A percentile compares a stretch with the other conserved stretches of the same genome.
Conservation (phyloP, 2,797 vertebrate species). For the Scleropages formosus region DNA sequence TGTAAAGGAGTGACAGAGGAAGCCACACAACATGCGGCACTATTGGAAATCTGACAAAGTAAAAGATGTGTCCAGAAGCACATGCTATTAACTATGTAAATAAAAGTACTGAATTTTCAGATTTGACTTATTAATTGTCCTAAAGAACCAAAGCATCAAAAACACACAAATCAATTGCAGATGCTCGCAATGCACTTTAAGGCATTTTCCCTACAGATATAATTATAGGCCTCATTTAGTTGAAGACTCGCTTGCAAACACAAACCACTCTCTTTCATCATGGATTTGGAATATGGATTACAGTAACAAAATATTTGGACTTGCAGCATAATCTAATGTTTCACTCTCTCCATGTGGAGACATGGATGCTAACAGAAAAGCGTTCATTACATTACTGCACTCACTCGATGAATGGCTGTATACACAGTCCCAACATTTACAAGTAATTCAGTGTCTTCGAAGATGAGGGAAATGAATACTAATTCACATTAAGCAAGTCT, state of each 20-base stretch:
- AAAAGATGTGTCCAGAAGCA: conserved; percentile 13
- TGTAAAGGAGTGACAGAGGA: conserved; percentile 15
- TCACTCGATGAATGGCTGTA: too few relatives aligned
- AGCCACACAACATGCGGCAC: not conserved
- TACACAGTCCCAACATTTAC: too few relatives aligned
- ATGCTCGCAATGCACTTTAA: conserved; percentile 20
- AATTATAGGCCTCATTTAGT: conserved; percentile 33
- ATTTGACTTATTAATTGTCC: conserved; percentile 25
- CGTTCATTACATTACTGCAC: too few relatives aligned
- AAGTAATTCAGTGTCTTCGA: too few relatives aligned
- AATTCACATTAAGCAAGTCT: too few relatives aligned
- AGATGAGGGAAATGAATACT: too few relatives aligned
- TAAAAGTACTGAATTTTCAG: conserved; percentile 19
- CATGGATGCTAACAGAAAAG: too few relatives aligned
- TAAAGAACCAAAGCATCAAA: conserved; percentile 20
- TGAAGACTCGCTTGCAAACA: conserved; percentile 26
- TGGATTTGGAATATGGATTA: not conserved
- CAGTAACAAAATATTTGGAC: conserved; percentile 18
- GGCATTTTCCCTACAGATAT: conserved; percentile 26
- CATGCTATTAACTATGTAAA: conserved; percentile 17
- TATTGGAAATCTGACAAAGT: conserved; percentile 1
- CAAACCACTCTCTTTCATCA: conserved; percentile 21
- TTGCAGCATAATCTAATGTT: too few relatives aligned
- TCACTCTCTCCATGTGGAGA: too few relatives aligned
- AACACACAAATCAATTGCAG: conserved; percentile 26